Evolutionary conservation across 2,797 vertebrate species (phyloP).

Genomic region (Lepilemur septentrionalis): DNA sequence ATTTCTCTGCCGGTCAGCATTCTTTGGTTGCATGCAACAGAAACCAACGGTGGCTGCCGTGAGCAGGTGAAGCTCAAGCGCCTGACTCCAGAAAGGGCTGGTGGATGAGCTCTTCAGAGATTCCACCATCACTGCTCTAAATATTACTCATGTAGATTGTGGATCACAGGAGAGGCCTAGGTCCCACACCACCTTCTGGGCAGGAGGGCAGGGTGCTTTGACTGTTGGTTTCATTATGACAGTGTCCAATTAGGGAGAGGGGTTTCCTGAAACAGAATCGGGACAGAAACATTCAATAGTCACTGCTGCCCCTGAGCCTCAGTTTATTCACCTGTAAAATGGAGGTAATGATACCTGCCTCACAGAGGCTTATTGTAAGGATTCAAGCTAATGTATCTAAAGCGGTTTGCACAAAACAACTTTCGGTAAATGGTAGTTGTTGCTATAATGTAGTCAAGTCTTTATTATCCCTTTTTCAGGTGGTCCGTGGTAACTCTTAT

Average conservation of each 20-base stretch:
- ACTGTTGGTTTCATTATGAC: background rate
- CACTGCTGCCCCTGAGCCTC: background rate
- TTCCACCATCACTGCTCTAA: fast-evolving
- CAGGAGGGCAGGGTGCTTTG: background rate
- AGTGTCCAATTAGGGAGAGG: background rate
- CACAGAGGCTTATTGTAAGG: background rate
- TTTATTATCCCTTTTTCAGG: background rate
- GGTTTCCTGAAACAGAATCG: background rate
- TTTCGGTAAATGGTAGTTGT: background rate
- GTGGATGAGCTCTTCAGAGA: background rate
- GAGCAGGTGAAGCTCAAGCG: background rate
- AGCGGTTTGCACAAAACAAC: background rate
- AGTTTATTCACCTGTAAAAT: background rate
- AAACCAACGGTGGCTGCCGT: background rate
- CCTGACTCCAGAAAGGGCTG: background rate
- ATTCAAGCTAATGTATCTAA: background rate
- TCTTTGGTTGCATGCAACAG: background rate
- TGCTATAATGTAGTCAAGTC: background rate
- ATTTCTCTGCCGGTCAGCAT: background rate
- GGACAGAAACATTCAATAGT: background rate
- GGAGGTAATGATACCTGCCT: background rate
- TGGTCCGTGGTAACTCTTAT: background rate
- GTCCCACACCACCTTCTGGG: background rate
- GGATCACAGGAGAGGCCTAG: background rate
- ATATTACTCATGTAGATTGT: background rate